Evolutionary conservation across 2,888 invertebrate species (phyloP), one percentile per base, ranked within the genome.

Genomic region (Biston stratarius): DNA sequence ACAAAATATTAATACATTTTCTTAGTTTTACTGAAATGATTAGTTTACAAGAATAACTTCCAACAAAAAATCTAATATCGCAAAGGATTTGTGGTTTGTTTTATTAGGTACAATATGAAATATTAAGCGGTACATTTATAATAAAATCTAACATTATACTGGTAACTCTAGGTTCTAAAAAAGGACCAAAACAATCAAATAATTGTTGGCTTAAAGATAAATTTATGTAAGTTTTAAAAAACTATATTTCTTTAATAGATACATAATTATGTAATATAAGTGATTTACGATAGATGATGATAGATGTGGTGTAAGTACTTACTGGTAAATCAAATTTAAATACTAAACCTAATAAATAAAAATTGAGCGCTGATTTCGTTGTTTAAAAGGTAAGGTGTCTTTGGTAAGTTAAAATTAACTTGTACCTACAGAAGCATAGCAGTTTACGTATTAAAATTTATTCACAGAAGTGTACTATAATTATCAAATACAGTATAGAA

Each of bases 351-450:
- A 24, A 24, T 24, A 1, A 24, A 24, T 24, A 1, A 24, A 24
- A 24, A 38, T 38, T 45, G 10, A 14, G 5, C 9, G 6, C 11
- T 24, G 48, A 5, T 10, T 48, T 48, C 24, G 48, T 24, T 48
- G 48, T 48, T 48, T 48, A 9, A 11, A 48, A 9, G 6, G 24
- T 49, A 42, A 40, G 42, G 42, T 58, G 42, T n/a, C 33, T 58
- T 59, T 44, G 11, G 48, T 60, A 36, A 24, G 14, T 55, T 34
- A 36, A 24, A 55, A 49, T 40, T 40, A 60, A 65, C 62, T 74
- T 77, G 66, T 73, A 58, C 75, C 79, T 82, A 83, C 75, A 65
- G 74, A 82, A 81, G 82, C 83, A 76, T 75, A 74, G 74, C 74
- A 67, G 67, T 76, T 76, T 73, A 77, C 74, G 68, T 75, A 74